Evolutionary conservation across 2,113 vertebrate genomes (phyloP), one percentile per base, ranked within the genome.

Genomic region (Tachuris rubrigastra): DNA sequence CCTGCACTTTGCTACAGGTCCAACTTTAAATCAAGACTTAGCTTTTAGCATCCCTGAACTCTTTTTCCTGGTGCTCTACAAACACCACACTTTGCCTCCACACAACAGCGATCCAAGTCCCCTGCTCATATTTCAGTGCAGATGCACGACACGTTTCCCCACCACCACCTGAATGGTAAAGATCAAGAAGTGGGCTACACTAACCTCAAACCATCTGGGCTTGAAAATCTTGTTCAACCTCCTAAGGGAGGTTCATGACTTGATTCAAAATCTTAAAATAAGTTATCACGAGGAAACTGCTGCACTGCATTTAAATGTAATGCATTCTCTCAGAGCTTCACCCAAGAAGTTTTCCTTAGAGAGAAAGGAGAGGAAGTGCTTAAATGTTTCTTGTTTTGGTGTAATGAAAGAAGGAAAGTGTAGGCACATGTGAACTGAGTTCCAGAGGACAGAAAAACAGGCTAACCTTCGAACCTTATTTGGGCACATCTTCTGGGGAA

Each of bases 211-310:
- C 35, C 42, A 63, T 58, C 56, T 67, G 55, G 10, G n/a, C n/a
- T 50, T 28, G 35, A 46, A 42, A 68, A 67, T 74, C 65, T 46
- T 63, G 35, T 50, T 63, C 81, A 68, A 59, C 39, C 66, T 85
- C 60, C 52, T 59, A 24, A 85, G 56, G 73, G 52, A 95, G 50
- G 55, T 84, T 91, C 59, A 62, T 3, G 30, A 63, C 60, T 92
- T 84, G 68, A 80, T 81, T 63, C 56, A 87, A 94, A 84, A 91
- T 73, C 89, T 95, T 88, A 79, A 94, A 95, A 62, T 79, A 83
- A 89, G 67, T 47, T 56, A 69, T 65, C 44, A 68, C 9, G 28
- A 89, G 35, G 23, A 78, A 94, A 68, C 52, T 89, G 77, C 47
- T 92, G 73, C 35, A 81, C 27, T 31, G 42, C 62, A 59, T 72